Evolutionary conservation across 2,888 invertebrate species (phyloP), one percentile per base, ranked within the genome.

Genomic region (Xestia rhomboidea): DNA sequence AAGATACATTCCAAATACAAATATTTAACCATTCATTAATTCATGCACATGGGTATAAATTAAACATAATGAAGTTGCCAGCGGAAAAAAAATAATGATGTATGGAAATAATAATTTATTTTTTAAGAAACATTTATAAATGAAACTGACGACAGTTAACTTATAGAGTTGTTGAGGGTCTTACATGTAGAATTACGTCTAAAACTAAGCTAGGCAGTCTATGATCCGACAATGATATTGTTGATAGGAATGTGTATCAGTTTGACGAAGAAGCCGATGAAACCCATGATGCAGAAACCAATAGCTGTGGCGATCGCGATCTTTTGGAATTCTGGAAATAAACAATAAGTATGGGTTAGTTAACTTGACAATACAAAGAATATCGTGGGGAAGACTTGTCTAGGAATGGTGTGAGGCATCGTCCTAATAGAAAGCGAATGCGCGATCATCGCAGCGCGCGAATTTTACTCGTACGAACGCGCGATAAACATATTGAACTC

Each of bases 281-380:
- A 99, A 77, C 99, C 99, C 99, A 99, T 99, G 95, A 99, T 99
- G 95, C 99, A 99, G 97, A 99, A 99, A 77, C 99, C 99, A 92
- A 99, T 99, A 8, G 99, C 99, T 81, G 99, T 99, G 76, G 99
- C 99, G 90, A 99, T 98, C 44, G 99, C 99, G 92, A 99, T 99
- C 97, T 99, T 99, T 95, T 99, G 99, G 96, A 99, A 99, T 97
- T 99, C 99, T 99, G 97, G 57, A 97, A 95, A 76, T 49, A 86
- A 85, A 74, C 63, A 71, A 78, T 66, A 62, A 68, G 18, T 30
- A 51, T 51, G 10, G 21, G 7, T 80, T 79, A 79, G 0, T 54
- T 27, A 41, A 34, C 18, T 54, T 54, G 6, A 67, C 2, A 27
- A 13, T 34, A 30, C 6, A n/a, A 38, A 46, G 30, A 44, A 13